A percentile compares a stretch with the other conserved stretches of the same genome.
These are phyloP conservation scores for Bombylius major DNA, from an alignment of 2,888 invertebrate species.

Conservation along the genomic window DNA sequence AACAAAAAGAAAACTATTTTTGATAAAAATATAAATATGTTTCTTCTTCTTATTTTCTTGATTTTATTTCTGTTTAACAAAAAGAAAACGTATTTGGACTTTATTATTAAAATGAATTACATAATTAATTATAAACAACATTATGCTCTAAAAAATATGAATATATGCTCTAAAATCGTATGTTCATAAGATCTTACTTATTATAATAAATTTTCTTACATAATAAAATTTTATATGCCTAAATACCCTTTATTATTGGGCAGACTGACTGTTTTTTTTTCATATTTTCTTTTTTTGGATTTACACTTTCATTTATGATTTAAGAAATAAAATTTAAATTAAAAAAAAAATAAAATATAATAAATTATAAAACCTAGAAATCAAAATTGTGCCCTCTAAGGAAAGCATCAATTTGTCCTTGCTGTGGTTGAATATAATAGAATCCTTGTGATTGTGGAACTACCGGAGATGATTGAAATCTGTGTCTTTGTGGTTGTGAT, in stretches of 20 bases:
- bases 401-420: conserved; percentile 69
- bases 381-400: conserved; percentile 58
- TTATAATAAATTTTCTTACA: no score
- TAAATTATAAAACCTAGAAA: conserved; percentile 35
- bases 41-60: no score
- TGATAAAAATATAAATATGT: no score
- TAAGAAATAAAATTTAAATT: background rate
- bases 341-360: no score
- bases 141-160: background rate
- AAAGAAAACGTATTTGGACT: background rate
- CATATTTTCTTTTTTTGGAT: background rate
- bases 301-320: no score
- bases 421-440: conserved; percentile 46
- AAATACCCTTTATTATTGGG: background rate
- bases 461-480: conserved; percentile 12
- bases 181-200: background rate
- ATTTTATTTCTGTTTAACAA: background rate
- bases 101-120: background rate
- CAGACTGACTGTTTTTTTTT: background rate
- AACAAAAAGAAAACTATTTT: no score
- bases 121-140: background rate
- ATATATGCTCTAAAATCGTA: background rate
- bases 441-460: conserved; percentile 33
- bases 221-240: background rate
- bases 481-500: conserved; percentile 4